Base-by-base conservation (phyloP, 2,113 vertebrate genomes). In the Nycticebus coucang region DNA sequence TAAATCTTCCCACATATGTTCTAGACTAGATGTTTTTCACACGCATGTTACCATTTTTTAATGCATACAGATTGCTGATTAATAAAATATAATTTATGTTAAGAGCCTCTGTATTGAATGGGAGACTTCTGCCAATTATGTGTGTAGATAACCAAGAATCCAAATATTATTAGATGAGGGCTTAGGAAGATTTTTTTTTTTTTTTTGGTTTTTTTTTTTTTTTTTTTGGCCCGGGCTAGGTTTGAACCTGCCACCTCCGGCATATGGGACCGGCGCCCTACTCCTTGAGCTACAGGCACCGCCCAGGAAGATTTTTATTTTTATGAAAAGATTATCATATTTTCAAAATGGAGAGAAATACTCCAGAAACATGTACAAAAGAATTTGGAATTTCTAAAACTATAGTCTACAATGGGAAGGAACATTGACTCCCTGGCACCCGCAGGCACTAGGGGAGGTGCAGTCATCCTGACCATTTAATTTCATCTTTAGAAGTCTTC, bases 401-500 rank as follows among this genome's bases (percentile, higher is more conserved):
- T 33, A 0, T 57, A 3, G 14, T 60, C 55, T 7, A 24, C 55
- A 60, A 0, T 55, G 37, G 69, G 30, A 89, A 53, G 26, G 21
- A 64, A 24, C 21, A 24, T 2, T 6, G 37, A 30, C 37, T 60
- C 19, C 59, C 30, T 60, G 30, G 45, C 8, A 2, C 2, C 3
- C 14, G 17, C 71, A 41, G 80, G 26, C 41, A 7, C 26, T 3
- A 0, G 11, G 37, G 71, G 22, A 41, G 4, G 17, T 22, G 0
- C 5, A 14, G 8, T 15, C 80, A 74, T 14, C 5, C 5, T 8
- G 18, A 18, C 28, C 6, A 81, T 18, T 68, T 68, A 15, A 18
- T 87, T 64, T 41, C 17, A 30, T 69, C 68, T 59, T 86, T 7
- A 15, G 24, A 71, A 84, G 50, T 26, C 72, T 84, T 93, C 71